Conservation (phyloP, 1,140 invertebrate species). For the Apis laboriosa region DNA sequence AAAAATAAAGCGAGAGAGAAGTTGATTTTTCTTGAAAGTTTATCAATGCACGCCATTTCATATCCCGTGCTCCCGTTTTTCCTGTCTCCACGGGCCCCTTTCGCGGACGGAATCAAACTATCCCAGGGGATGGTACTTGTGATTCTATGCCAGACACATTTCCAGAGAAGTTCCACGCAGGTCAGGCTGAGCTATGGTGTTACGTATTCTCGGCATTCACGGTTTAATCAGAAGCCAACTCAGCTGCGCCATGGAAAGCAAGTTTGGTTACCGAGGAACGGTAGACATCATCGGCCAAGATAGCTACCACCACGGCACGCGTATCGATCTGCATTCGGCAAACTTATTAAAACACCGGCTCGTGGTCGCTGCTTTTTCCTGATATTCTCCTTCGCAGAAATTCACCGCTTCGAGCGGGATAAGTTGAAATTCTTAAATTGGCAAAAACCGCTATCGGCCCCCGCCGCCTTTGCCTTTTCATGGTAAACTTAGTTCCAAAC, state of each 20-base stretch:
- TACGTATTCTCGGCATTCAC: constrained; percentile 63
- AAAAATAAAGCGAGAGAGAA: constrained; percentile 31
- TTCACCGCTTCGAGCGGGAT: neutral
- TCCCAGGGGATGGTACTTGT: constrained; percentile 58
- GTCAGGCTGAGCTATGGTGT: constrained; percentile 51
- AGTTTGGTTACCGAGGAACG: constrained; percentile 57
- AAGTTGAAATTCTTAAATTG: constrained; percentile 17
- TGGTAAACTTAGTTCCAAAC: constrained; percentile 6
- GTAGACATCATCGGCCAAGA: constrained; percentile 39
- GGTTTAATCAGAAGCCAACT: constrained; percentile 70
- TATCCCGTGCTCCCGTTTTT: neutral
- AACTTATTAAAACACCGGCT: constrained; percentile 44
- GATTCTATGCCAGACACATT: constrained; percentile 54
- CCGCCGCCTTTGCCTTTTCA: too few relatives aligned
- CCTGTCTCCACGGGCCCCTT: constrained; percentile 33
- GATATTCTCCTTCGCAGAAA: neutral
- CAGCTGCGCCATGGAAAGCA: constrained; percentile 54
- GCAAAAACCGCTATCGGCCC: neutral
- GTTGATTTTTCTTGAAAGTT: constrained; percentile 57
- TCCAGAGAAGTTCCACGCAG: constrained; percentile 50
- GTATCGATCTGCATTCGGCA: constrained; percentile 52
- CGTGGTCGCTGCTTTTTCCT: neutral
- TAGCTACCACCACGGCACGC: constrained; percentile 8
- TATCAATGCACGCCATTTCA: constrained; percentile 21
- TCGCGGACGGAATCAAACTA: constrained; percentile 58